Base-by-base conservation (phyloP, 2,888 invertebrate genomes). In the Nomada flava region DNA sequence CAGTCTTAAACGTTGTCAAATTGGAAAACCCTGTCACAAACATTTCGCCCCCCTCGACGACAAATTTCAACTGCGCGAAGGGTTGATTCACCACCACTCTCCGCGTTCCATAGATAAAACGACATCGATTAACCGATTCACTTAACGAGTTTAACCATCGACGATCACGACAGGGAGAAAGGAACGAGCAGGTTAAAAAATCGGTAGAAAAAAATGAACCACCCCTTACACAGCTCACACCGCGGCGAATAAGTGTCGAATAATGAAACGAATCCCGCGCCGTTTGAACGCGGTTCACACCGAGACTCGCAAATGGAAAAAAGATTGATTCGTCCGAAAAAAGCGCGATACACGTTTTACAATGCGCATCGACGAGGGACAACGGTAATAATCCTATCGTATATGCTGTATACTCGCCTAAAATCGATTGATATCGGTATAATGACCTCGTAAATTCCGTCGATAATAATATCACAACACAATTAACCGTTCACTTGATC, bases 271-370 rank as follows among this genome's bases (percentile, higher is more conserved):
- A 60, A 29, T 18, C 15, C 55, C 47, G 70, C 69, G 57, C 13
- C 13, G 29, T 29, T 53, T 36, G 42, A 59, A 57, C 26, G 60
- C 72, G 55, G 13, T 11, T 50, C 47, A 65, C 77, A 80, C 79
- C 84, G 71, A 82, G 72, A 71, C 70, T 85, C 90, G 90, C 91
- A 59, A 91, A 92, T 91, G 91, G 92, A 93, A 93, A 92, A 93
- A 92, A 92, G 91, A 91, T 91, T 92, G 91, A 91, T 92, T 92
- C 90, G 89, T 92, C 89, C 91, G 93, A 91, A 93, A 92, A 92
- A 93, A 92, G 86, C 91, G 91, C 90, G 90, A 90, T 88, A 90
- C 92, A 92, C 91, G 88, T 90, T 55, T 74, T 91, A 93, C 90
- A 92, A 89, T 92, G 91, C 90, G 90, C 87, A 90, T 89, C 90